Evolutionary conservation across 2,888 invertebrate genomes (phyloP).

Genomic region (Hofmannophila pseudospretella): DNA sequence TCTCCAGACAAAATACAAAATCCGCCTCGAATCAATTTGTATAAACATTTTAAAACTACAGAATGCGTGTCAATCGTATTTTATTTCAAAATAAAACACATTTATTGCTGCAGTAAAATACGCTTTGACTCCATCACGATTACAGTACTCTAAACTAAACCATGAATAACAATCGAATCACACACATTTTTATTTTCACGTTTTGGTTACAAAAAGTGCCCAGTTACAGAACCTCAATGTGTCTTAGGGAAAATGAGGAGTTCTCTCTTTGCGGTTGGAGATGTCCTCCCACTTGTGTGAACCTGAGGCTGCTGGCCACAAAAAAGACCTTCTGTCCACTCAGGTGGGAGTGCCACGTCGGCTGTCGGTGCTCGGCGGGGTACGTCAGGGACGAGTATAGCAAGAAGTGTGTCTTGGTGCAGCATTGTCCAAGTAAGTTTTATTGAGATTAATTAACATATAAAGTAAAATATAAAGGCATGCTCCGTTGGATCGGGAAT

Average conservation of each 20-base stretch:
- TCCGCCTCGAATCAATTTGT: too few species aligned
- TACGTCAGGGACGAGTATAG: conserved; percentile 54
- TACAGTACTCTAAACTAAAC: too few species aligned
- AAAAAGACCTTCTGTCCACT: conserved; percentile 32
- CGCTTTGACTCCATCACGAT: too few species aligned
- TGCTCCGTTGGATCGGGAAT: too few species aligned
- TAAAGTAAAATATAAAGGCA: too few species aligned
- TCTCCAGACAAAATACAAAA: too few species aligned
- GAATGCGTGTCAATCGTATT: too few species aligned
- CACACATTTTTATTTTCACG: neutral
- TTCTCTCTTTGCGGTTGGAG: conserved; percentile 60
- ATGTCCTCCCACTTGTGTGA: conserved; percentile 64
- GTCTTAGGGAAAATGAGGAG: conserved; percentile 45
- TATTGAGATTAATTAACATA: neutral
- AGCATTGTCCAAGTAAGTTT: conserved; percentile 52
- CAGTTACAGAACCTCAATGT: conserved; percentile 45
- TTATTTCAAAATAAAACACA: too few species aligned
- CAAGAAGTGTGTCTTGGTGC: conserved; percentile 49
- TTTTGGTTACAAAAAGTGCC: neutral
- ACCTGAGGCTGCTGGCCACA: conserved; percentile 35
- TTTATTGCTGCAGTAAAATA: too few species aligned
- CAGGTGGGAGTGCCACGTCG: conserved; percentile 59
- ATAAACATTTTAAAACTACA: too few species aligned
- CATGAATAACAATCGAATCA: neutral
- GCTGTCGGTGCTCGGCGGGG: conserved; percentile 58